Evolutionary conservation across 2,797 vertebrate genomes (phyloP), one percentile per base, ranked within the genome.

Genomic region (Eulemur rubriventer): DNA sequence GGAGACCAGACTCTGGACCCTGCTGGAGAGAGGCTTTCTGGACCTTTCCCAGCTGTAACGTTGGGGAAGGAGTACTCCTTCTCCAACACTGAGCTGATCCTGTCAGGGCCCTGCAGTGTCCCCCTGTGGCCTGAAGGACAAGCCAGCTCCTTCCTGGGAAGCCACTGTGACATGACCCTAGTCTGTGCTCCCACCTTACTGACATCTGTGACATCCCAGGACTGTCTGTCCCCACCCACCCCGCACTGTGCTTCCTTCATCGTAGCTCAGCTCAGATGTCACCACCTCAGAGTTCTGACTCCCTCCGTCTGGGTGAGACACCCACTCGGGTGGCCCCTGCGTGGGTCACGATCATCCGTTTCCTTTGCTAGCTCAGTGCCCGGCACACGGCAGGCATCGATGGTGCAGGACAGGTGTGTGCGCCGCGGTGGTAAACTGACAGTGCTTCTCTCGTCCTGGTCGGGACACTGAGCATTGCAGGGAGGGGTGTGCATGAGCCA

Each of bases 381-480:
- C 16, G 24, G 88, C 73, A 16, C 16, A 0, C 55, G 59, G 38
- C 20, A 22, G 69, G 46, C 14, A 11, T 6, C 1, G 1, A 0
- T 18, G 1, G 35, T 1, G 28, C 7, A 30, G 65, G 28, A 6
- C 8, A 24, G n/a, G 16, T 28, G 30, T 0, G 0, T 2, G 17
- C 14, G 1, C 48, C 0, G 0, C 1, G 1, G 30, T 0, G 10
- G 7, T 24, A 1, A 78, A n/a, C 48, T 0, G 8, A 46, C 70
- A 61, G 12, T 2, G n/a, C 59, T 24, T 0, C 92, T 46, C 81
- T 30, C 12, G 2, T 86, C 84, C 52, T 63, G 0, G 11, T 8
- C 0, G 6, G 28, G 78, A 81, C 38, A 24, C 35, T 28, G 7
- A 10, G 3, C 8, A 52, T 28, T 35, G 4, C 1, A 1, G 22